phyloP scores from a whole-genome alignment of 2,888 invertebrate genomes.

The Patella depressa region DNA sequence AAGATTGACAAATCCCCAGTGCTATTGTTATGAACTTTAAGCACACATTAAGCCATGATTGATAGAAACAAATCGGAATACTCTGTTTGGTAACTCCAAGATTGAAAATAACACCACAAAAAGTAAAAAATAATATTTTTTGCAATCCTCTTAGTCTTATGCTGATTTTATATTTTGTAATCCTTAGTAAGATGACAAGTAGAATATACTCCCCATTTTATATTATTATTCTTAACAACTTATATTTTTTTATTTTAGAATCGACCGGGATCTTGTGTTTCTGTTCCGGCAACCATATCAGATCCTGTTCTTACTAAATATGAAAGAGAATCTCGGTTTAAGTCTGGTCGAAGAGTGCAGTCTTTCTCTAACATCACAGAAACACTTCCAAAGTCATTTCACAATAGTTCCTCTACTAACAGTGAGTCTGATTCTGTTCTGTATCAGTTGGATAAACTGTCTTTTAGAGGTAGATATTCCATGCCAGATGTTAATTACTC shows the following conservation, averaged over 20 bases:
- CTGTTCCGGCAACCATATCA: constrained; percentile 40
- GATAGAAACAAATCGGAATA: too few relatives aligned
- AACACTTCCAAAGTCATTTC: neutral
- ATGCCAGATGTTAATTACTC: neutral
- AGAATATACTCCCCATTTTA: neutral
- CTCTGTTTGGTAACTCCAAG: too few relatives aligned
- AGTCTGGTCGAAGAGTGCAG: constrained; percentile 16
- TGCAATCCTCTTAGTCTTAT: too few relatives aligned
- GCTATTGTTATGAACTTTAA: too few relatives aligned
- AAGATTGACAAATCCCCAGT: too few relatives aligned
- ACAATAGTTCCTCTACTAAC: neutral
- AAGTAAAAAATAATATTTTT: too few relatives aligned
- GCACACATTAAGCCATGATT: too few relatives aligned
- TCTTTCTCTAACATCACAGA: constrained; percentile 23
- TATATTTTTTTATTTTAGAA: neutral
- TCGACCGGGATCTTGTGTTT: constrained; percentile 21
- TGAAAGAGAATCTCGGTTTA: neutral
- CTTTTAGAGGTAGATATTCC: neutral
- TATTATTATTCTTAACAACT: neutral
- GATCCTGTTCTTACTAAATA: neutral
- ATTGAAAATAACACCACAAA: too few relatives aligned
- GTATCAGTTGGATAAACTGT: neutral
- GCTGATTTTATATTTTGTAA: too few relatives aligned
- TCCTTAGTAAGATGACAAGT: too few relatives aligned
- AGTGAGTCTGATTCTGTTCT: constrained; percentile 15